Evolutionary conservation across 1,140 invertebrate species (phyloP).

Genomic region (Drosophila pruinosa): DNA sequence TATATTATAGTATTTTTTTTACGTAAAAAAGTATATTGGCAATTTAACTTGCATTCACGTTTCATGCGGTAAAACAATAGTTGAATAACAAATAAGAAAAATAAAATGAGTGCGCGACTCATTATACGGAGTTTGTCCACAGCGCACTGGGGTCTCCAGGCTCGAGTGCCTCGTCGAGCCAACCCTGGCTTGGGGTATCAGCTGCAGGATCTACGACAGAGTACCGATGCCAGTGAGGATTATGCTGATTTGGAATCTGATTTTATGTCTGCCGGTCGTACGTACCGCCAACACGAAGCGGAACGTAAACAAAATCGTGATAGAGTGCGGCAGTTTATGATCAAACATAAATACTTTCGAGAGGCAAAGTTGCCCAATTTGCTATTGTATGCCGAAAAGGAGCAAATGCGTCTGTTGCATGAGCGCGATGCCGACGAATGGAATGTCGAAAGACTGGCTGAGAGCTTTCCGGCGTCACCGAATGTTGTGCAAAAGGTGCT

Average conservation of each 20-base stretch:
- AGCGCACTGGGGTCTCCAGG: conserved; percentile 24
- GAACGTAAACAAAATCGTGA: conserved; percentile 82
- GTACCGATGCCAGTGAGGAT: conserved; percentile 74
- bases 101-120: conserved; percentile 29
- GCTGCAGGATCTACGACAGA: conserved; percentile 43
- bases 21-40: too few species aligned
- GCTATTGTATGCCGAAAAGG: conserved; percentile 92
- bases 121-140: conserved; percentile 42
- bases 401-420: conserved; percentile 90
- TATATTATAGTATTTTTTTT: too few species aligned
- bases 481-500: conserved; percentile 86
- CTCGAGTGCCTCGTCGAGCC: conserved; percentile 51
- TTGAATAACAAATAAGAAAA: neutral
- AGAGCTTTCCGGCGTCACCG: conserved; percentile 91
- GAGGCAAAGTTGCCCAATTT: conserved; percentile 87
- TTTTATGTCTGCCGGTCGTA: conserved; percentile 82
- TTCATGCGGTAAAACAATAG: neutral
- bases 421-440: conserved; percentile 88
- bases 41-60: too few species aligned
- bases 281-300: conserved; percentile 80
- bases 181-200: conserved; percentile 74
- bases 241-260: conserved; percentile 84
- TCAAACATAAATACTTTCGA: conserved; percentile 90
- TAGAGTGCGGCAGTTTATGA: conserved; percentile 85
- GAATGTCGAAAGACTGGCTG: conserved; percentile 88